Percentiles rank a stretch among this genome's conserved stretches.
These are phyloP conservation scores for Sicus ferrugineus DNA, from an alignment of 2,888 invertebrate species.

Conservation along the genomic window DNA sequence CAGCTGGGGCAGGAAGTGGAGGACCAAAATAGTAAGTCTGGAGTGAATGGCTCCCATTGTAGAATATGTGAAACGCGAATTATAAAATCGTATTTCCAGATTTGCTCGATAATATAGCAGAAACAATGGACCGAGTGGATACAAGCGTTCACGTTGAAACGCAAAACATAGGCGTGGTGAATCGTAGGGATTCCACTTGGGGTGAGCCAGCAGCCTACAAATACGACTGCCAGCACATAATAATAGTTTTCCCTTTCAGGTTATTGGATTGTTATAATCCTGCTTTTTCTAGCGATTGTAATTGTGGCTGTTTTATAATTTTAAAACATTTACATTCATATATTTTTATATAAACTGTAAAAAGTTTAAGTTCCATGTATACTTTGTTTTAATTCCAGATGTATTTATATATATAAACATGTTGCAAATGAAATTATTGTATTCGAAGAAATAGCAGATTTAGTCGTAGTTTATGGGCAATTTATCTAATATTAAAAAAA, in stretches of 20 bases:
- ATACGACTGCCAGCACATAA: background rate
- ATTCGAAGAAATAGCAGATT: no score
- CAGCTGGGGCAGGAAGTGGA: constrained; percentile 80
- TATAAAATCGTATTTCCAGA: constrained; percentile 65
- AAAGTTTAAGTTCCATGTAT: constrained; percentile 1
- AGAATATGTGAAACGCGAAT: background rate
- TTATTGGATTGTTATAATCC: constrained; percentile 77
- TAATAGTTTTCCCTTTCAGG: constrained; percentile 58
- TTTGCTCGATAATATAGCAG: constrained; percentile 78
- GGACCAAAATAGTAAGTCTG: constrained; percentile 75
- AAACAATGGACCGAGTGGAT: constrained; percentile 76
- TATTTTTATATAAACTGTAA: background rate
- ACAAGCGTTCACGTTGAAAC: constrained; percentile 75
- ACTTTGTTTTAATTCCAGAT: no score
- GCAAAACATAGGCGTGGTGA: constrained; percentile 71
- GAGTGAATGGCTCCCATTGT: background rate
- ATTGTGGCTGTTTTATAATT: constrained; percentile 64
- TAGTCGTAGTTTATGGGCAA: no score
- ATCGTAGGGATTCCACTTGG: constrained; percentile 75
- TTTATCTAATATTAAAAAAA: no score
- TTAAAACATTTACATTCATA: background rate
- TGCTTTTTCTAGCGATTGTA: constrained; percentile 74
- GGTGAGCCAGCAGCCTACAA: constrained; percentile 60
- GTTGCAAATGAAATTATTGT: no score
- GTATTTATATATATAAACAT: no score